A percentile compares a stretch with the other conserved stretches of the same genome.
Conservation (phyloP, 2,797 vertebrate genomes). For the Enteromius thamalakanensis region DNA sequence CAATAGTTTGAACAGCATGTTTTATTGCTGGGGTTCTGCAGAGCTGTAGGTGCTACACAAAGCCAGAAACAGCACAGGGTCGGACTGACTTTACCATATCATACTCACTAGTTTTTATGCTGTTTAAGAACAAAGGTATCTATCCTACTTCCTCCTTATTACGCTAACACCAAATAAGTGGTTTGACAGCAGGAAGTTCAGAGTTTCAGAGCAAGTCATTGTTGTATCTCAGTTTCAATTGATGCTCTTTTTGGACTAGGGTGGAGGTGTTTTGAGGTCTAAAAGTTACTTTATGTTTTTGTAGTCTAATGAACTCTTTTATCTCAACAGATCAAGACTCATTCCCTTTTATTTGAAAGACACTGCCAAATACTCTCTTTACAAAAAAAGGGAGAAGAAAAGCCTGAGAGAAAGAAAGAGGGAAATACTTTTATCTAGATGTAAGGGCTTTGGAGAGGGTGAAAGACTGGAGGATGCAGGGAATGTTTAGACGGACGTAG, state of each 20-base stretch:
- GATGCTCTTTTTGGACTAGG: not conserved
- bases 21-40: not conserved
- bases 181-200: slow-evolving; percentile 17
- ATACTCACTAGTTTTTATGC: not conserved
- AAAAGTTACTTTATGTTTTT: slow-evolving; percentile 8
- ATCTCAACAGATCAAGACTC: slow-evolving; percentile 20
- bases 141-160: not conserved
- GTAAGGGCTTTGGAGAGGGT: slow-evolving; percentile 20
- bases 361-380: not conserved
- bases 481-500: slow-evolving; percentile 46
- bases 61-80: not conserved
- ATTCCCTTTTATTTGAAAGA: slow-evolving; percentile 18
- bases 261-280: not conserved
- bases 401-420: slow-evolving; percentile 20
- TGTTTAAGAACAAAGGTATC: not conserved
- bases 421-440: slow-evolving; percentile 28
- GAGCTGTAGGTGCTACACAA: not conserved
- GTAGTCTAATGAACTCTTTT: slow-evolving; percentile 2
- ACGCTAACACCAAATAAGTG: not conserved
- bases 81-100: not conserved
- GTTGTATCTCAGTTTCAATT: not conserved
- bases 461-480: slow-evolving; percentile 38
- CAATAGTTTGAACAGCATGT: not conserved
- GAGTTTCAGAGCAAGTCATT: slow-evolving; percentile 8
- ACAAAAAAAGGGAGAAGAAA: slow-evolving; percentile 4